Evolutionary conservation across 2,888 invertebrate genomes (phyloP).

Genomic region (Lithophane semibrunnea): DNA sequence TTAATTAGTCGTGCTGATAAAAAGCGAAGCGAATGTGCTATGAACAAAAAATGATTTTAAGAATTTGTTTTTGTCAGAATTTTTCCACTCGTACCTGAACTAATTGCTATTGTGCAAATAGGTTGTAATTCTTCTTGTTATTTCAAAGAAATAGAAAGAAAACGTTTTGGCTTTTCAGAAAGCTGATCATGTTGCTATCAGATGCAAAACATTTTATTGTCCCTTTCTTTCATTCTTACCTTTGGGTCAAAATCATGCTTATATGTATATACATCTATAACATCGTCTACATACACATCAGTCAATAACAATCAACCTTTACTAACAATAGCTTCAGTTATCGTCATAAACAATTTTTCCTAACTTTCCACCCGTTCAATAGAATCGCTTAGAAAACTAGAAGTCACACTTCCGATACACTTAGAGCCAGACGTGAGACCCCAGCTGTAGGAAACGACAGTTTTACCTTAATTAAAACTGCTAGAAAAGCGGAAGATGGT

Average conservation of each 20-base stretch:
- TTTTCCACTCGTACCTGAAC: neutral
- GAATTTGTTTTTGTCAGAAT: neutral
- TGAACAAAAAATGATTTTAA: constrained; percentile 2
- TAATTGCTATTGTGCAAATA: neutral
- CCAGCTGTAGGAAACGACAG: constrained; percentile 73
- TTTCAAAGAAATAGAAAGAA: neutral
- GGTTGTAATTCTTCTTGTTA: neutral
- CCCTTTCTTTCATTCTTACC: neutral
- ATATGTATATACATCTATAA: neutral
- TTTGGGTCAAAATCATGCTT: neutral
- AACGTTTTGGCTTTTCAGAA: neutral
- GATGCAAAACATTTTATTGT: neutral
- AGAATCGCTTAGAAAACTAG: constrained; percentile 73
- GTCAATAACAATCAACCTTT: neutral
- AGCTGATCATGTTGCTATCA: neutral
- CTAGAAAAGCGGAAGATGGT: constrained; percentile 77
- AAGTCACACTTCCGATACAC: constrained; percentile 76
- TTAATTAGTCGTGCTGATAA: constrained; percentile 22
- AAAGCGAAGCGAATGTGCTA: constrained; percentile 11
- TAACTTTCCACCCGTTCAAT: constrained; percentile 69
- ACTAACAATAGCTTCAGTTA: constrained; percentile 45
- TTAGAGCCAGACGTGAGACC: constrained; percentile 73
- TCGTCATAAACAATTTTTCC: constrained; percentile 60
- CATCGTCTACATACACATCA: constrained; percentile 15
- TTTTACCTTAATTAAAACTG: constrained; percentile 70